These are phyloP conservation scores for Phalacrocorax pelagicus DNA, from an alignment of 2,113 vertebrate genomes.

Conservation along the genomic window DNA sequence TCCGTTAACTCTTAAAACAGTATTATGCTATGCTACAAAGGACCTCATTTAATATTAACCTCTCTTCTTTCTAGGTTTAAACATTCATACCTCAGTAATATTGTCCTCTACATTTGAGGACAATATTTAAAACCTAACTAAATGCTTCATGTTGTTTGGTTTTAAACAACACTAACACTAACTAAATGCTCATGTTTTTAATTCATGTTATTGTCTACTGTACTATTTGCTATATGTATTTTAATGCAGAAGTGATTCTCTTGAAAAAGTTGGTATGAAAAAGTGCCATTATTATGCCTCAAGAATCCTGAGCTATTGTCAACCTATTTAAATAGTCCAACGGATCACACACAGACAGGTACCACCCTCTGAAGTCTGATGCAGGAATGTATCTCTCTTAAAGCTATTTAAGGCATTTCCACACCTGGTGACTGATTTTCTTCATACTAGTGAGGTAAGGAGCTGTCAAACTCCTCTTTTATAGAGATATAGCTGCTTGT, in stretches of 20 bases:
- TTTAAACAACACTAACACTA: not conserved
- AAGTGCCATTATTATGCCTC: not conserved
- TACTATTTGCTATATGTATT: not conserved
- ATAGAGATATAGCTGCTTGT: not conserved
- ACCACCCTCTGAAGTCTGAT: accelerated
- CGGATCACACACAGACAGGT: accelerated
- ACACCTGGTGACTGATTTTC: not conserved
- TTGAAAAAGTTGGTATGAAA: not conserved
- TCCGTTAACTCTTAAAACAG: not conserved
- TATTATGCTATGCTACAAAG: not conserved
- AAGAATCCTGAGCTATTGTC: not conserved
- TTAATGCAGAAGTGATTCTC: not conserved
- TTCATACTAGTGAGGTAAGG: not conserved
- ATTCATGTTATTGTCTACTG: not conserved
- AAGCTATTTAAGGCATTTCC: not conserved
- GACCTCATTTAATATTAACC: not conserved
- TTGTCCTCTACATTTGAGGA: not conserved
- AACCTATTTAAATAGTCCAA: not conserved
- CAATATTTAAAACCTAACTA: not conserved
- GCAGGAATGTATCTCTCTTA: not conserved
- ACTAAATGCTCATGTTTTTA: not conserved
- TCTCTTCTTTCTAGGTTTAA: not conserved
- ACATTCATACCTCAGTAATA: not conserved
- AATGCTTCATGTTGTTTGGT: not conserved
- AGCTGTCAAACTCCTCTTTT: not conserved